Evolutionary conservation across 2,888 invertebrate genomes (phyloP).

Genomic region (Acrobasis repandana): DNA sequence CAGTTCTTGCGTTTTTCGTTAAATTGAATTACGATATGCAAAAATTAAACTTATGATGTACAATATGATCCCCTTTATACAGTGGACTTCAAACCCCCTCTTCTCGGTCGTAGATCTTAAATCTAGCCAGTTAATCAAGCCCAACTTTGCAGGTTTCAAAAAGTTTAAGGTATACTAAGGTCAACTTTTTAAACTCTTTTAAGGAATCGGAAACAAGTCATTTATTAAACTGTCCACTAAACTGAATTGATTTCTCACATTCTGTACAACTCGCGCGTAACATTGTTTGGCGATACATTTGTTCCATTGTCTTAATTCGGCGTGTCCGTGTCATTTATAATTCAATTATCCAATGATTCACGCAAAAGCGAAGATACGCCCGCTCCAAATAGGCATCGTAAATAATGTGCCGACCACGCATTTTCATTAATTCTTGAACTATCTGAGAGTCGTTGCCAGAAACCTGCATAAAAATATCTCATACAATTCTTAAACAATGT

Average conservation of each 20-base stretch:
- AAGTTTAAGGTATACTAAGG: no score
- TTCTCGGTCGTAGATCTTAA: no score
- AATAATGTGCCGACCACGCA: constrained; percentile 17
- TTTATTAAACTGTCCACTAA: no score
- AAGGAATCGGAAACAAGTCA: no score
- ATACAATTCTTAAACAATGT: constrained; percentile 1
- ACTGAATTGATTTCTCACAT: no score
- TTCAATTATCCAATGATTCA: constrained; percentile 8
- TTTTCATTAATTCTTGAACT: constrained; percentile 14
- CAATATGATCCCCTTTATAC: no score
- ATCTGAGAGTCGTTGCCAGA: constrained; percentile 7
- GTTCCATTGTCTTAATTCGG: not conserved
- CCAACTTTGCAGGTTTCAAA: no score
- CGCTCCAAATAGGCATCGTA: constrained; percentile 1
- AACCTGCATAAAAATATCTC: constrained; percentile 18
- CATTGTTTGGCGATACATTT: not conserved
- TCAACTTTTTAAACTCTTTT: no score
- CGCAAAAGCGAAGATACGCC: constrained; percentile 4
- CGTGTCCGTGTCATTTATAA: not conserved
- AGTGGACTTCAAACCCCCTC: no score
- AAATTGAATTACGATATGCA: not conserved
- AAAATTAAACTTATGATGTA: no score
- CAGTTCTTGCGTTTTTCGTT: no score
- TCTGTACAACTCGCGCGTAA: not conserved
- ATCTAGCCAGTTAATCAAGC: no score